Evolutionary conservation across 2,113 vertebrate species (phyloP).

Genomic region (Mormoops blainvillei): DNA sequence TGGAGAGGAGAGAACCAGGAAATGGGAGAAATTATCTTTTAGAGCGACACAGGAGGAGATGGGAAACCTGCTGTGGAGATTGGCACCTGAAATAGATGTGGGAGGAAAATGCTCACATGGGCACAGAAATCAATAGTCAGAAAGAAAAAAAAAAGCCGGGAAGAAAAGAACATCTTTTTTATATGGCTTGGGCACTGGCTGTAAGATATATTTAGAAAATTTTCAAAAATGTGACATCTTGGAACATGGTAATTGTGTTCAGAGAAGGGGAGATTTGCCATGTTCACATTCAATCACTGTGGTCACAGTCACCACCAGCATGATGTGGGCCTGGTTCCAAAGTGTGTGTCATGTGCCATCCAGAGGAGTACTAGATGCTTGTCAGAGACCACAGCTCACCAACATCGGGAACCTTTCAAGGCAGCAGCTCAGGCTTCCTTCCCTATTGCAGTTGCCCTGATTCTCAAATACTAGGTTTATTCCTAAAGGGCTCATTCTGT

Average conservation of each 20-base stretch:
- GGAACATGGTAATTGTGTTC: background rate
- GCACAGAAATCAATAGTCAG: background rate
- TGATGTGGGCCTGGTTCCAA: background rate
- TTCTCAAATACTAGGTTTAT: background rate
- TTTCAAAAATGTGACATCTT: background rate
- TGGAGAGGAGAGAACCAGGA: background rate
- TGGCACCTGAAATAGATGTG: background rate
- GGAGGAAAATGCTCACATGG: background rate
- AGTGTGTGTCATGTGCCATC: too few species aligned
- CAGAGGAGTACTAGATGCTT: background rate
- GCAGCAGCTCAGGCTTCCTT: background rate
- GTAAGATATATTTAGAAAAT: background rate
- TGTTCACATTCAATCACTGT: too few species aligned
- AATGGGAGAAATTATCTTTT: background rate
- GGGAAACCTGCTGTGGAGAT: background rate
- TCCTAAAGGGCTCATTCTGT: conserved; percentile 21
- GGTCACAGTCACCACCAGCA: background rate
- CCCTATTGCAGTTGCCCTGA: background rate
- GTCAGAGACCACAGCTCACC: background rate
- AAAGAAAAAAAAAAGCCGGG: too few species aligned
- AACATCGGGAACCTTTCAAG: background rate
- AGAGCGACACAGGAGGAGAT: background rate
- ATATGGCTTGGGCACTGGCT: background rate
- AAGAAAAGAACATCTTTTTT: background rate
- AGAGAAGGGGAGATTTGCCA: background rate